Base-by-base conservation (phyloP, 2,888 invertebrate genomes). In the Catocala fraxini region DNA sequence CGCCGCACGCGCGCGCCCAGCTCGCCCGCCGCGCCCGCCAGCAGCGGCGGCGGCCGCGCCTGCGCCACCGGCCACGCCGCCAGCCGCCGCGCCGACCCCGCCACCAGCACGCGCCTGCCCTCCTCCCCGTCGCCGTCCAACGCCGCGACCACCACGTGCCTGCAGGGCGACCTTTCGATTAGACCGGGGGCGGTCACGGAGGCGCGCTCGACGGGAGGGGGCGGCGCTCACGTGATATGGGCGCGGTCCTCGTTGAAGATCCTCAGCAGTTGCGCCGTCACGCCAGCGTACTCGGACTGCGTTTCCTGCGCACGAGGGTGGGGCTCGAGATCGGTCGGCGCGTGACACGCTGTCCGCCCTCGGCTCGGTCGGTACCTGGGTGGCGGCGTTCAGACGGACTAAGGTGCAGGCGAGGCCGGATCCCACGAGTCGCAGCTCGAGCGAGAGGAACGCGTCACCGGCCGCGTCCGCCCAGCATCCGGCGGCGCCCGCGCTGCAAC, bases 261-360 rank as follows among this genome's bases (percentile, higher is more conserved):
- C 43, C 88, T 84, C 34, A 91, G 79, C 55, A 90, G 69, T 12
- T 87, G 87, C 39, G 86, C 63, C 42, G 83, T 81, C 54, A 92
- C 91, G 5, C 91, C 92, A 1, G 86, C 79, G 68, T 84, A 84
- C 79, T 91, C 92, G 15, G 90, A 89, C 62, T 88, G 81, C 41
- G 84, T 82, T 70, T 88, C 89, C 92, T 91, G 82, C 11, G 46
- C 53, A 39, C 10, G 33, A 35, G 5, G 13, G 43, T 33, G 1
- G 11, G 34, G 4, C 0, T 33, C 25, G 11, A 33, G 11, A 33
- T 33, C 45, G 42, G n/a, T 33, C 42, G 42, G 25, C 1, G 5
- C 43, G 5, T 2, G 2, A 25, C 15, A 10, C 25, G 42, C 9
- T 33, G 25, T 4, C 13, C 41, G 43, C 42, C 0, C 35, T 5